Evolutionary conservation across 2,888 invertebrate species (phyloP), one percentile per base, ranked within the genome.

Genomic region (Minunthozetes semirufus): DNA sequence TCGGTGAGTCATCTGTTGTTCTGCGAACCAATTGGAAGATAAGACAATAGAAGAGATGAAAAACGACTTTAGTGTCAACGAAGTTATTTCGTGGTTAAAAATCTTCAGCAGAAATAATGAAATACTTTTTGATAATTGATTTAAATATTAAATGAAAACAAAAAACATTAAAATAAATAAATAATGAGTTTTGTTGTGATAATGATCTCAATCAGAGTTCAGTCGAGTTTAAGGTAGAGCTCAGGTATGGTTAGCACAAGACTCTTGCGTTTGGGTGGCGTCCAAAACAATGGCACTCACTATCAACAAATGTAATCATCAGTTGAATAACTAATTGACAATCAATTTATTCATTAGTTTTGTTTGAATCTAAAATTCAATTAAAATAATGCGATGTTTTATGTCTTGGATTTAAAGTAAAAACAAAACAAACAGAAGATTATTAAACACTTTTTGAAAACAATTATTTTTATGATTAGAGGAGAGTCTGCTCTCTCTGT

Each of bases 11-110:
- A 56, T 4, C 5, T 4, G 22, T 56, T 25, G 19, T 19, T 56
- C 8, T 56, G 9, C 25, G 25, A 56, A 25, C 56, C 56, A 56
- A 56, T 56, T 9, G 56, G 50, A n/a, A 50, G 50, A 50, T 19
- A 50, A n/a, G 50, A 50, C 50, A 50, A 50, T n/a, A 50, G n/a
- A 50, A 50, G 50, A 50, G 50, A 50, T 50, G 50, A 50, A 50
- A 2, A 50, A 19, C 17, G n/a, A 50, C 17, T 50, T 19, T 2
- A 17, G 11, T n/a, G 2, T 19, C 17, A 1, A 19, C 50, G n/a
- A 42, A 50, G 17, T 17, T 50, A 5, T 50, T 17, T 17, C 5
- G 13, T 4, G 50, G n/a, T 50, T 50, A 19, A 50, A 9, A 50
- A n/a, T 19, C 50, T 19, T 19, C 19, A 50, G 5, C 19, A 50